phyloP scores from a whole-genome alignment of 2,888 invertebrate species.

The Tetragonula carbonaria region DNA sequence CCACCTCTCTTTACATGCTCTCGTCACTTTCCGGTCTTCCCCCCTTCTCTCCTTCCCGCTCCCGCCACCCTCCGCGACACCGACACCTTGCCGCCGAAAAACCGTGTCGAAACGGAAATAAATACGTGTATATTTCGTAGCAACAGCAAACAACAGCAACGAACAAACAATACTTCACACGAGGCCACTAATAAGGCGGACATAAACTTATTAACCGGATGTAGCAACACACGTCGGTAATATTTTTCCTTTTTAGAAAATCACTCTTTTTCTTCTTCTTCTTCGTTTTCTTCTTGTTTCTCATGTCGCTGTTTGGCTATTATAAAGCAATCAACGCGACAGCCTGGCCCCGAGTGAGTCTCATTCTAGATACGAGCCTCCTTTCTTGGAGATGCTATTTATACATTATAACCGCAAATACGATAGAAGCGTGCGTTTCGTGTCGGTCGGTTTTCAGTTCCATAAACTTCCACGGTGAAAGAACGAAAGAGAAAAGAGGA shows the following conservation, averaged over 20 bases:
- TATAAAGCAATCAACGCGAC: slow-evolving; percentile 54
- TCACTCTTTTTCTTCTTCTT: slow-evolving; percentile 9
- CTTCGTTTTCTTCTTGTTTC: neutral
- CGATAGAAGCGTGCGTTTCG: slow-evolving; percentile 30
- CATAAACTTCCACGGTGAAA: neutral
- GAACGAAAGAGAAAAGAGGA: neutral
- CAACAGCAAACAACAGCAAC: slow-evolving; percentile 20
- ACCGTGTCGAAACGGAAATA: slow-evolving; percentile 36
- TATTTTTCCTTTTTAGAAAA: slow-evolving; percentile 43
- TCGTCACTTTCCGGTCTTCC: neutral
- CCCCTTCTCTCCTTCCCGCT: neutral
- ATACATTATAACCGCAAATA: slow-evolving; percentile 33
- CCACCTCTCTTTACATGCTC: too few relatives aligned
- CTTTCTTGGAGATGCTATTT: slow-evolving; percentile 31
- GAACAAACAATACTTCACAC: slow-evolving; percentile 24
- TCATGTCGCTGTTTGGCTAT: slow-evolving; percentile 48
- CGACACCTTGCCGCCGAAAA: slow-evolving; percentile 43
- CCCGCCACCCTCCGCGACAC: neutral
- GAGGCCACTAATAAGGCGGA: slow-evolving; percentile 3
- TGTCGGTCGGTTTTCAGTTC: neutral
- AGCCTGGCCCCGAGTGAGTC: neutral
- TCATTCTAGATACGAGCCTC: slow-evolving; percentile 30
- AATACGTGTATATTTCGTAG: slow-evolving; percentile 33
- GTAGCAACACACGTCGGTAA: slow-evolving; percentile 9
- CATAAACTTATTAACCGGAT: slow-evolving; percentile 46